A percentile compares a stretch with the other conserved stretches of the same genome.
These are phyloP conservation scores for Chaetops frenatus DNA, from an alignment of 2,113 vertebrate species.

Conservation along the genomic window DNA sequence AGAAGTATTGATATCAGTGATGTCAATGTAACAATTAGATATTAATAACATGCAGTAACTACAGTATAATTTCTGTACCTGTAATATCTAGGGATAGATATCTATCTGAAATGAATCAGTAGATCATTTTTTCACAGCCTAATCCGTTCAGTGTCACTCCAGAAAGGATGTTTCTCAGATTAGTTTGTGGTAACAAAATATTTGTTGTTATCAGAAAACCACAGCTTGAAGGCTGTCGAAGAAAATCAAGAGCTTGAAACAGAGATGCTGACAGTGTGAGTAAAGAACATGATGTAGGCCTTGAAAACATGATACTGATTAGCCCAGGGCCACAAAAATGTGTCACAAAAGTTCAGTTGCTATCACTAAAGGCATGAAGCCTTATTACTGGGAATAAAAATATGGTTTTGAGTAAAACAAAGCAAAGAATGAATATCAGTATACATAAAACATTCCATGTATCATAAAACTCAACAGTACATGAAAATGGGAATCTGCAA, in stretches of 20 bases:
- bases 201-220: neutral
- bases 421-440: neutral
- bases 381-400: neutral
- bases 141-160: neutral
- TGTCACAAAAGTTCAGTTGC: neutral
- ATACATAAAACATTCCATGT: rapidly evolving
- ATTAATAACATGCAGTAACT: neutral
- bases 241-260: neutral
- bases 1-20: neutral
- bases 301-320: neutral
- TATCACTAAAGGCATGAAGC: neutral
- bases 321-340: neutral
- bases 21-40: neutral
- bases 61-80: neutral
- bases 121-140: neutral
- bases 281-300: neutral
- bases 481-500: neutral
- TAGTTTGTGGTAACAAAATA: neutral
- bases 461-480: neutral
- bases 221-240: neutral
- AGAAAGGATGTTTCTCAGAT: neutral
- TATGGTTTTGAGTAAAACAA: neutral
- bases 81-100: neutral
- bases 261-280: neutral
- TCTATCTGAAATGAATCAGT: neutral